Evolutionary conservation across 1,140 invertebrate genomes (phyloP), one percentile per base, ranked within the genome.

Genomic region (Papilio polytes): DNA sequence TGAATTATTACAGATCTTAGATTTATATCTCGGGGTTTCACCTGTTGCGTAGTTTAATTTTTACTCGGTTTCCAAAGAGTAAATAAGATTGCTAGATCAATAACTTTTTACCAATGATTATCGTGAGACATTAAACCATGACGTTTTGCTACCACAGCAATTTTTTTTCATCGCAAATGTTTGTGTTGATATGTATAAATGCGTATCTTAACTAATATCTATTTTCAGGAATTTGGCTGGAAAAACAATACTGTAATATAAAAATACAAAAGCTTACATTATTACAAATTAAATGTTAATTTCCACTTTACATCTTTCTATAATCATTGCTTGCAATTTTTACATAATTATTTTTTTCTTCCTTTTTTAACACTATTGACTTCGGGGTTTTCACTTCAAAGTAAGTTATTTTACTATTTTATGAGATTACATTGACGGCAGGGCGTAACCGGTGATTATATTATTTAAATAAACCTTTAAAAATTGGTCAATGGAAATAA

Each of bases 181-280:
- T n/a, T n/a, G n/a, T n/a, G n/a, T n/a, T n/a, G n/a, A n/a, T n/a
- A n/a, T n/a, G 44, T 41, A n/a, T 46, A 18, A 26, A 26, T 12
- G 22, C 22, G 2, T 22, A 26, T 46, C 12, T 74, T 74, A 74
- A 74, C 41, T 48, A 74, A 48, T 74, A 22, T 74, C 73, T 74
- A 74, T 74, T 74, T 74, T 74, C 73, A 74, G 73, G 44, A 74
- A 22, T 46, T 48, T 74, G 73, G 31, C 31, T 41, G 73, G 44
- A 51, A 74, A 41, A 46, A 13, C 41, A 74, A 74, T 44, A 48
- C 41, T 46, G n/a, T 74, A 74, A 48, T 48, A 74, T 48, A 74
- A 8, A 74, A 48, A n/a, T 26, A 26, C 20, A 63, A 63, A 26
- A 63, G 22, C 9, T 26, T 63, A 63, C 20, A 26, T 63, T 20